A percentile compares a stretch with the other conserved stretches of the same genome.
These are phyloP conservation scores for Echinarachnius parma DNA, from an alignment of 53 echinoderm and acorn worm species.

Conservation along the genomic window DNA sequence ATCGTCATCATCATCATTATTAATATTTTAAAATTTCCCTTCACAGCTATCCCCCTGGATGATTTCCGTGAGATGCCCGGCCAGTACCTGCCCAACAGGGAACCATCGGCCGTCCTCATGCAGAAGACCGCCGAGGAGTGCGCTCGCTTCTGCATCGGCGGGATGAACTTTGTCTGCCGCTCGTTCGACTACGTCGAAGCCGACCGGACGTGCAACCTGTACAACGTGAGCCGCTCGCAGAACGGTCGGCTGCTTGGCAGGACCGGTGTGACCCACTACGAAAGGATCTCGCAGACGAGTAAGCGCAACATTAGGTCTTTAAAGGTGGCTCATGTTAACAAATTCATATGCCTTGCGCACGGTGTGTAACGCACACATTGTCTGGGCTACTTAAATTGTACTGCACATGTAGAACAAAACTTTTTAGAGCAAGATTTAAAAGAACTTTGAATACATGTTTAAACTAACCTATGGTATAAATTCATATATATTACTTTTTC, in stretches of 20 bases:
- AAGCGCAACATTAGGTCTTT: too few species aligned
- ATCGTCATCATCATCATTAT: not conserved
- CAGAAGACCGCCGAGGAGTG: conserved; percentile 59
- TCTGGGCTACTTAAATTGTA: too few species aligned
- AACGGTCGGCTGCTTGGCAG: conserved; percentile 61
- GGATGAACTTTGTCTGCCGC: conserved; percentile 63
- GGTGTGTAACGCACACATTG: too few species aligned
- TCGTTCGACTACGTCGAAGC: conserved; percentile 70
- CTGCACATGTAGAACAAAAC: too few species aligned
- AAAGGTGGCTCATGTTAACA: too few species aligned
- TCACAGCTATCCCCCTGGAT: conserved; percentile 65
- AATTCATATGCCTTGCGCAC: too few species aligned
- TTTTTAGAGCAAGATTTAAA: too few species aligned
- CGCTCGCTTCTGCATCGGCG: conserved; percentile 58
- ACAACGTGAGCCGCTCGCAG: conserved; percentile 64
- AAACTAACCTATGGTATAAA: too few species aligned
- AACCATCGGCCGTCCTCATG: conserved; percentile 57
- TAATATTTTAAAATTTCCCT: not conserved
- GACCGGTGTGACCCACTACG: conserved; percentile 62
- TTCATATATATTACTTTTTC: too few species aligned
- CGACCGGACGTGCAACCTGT: conserved; percentile 49
- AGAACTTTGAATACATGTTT: too few species aligned
- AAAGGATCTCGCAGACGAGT: conserved; percentile 87
- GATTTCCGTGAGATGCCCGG: conserved; percentile 53
- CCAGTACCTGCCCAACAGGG: conserved; percentile 44